Evolutionary conservation across 2,888 invertebrate species (phyloP).

Genomic region (Tridacna gigas): DNA sequence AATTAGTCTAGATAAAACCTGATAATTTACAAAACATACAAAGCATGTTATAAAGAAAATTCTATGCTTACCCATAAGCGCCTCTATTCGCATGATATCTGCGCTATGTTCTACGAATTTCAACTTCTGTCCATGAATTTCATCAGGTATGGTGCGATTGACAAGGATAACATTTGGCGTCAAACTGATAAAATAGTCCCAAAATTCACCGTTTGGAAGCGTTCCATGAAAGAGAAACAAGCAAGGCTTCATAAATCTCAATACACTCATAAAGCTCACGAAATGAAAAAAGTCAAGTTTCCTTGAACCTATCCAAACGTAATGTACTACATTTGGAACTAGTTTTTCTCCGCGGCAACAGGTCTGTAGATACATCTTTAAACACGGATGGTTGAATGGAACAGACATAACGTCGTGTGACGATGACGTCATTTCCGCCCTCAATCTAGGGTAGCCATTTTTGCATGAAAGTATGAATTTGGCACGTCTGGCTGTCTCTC

Average conservation of each 20-base stretch:
- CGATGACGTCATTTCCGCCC: not conserved
- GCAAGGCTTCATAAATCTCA: not conserved
- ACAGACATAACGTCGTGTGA: not conserved
- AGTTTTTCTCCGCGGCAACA: not conserved
- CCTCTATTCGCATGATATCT: constrained; percentile 1
- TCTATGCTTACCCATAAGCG: not conserved
- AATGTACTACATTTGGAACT: not conserved
- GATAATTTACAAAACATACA: not conserved
- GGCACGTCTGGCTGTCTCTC: not conserved
- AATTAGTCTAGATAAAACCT: not conserved
- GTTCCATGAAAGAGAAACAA: constrained; percentile 1
- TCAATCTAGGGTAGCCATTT: not conserved
- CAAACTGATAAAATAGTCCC: not conserved
- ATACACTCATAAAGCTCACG: not conserved
- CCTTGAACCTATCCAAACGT: not conserved
- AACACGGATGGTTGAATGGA: not conserved
- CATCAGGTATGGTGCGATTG: not conserved
- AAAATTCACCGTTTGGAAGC: not conserved
- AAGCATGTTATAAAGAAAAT: not conserved
- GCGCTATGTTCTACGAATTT: not conserved
- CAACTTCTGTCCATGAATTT: not conserved
- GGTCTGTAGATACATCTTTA: not conserved
- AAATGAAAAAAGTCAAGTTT: not conserved
- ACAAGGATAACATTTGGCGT: not conserved
- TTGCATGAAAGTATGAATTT: not conserved